A percentile compares a stretch with the other conserved stretches of the same genome.
phyloP scores from a whole-genome alignment of 2,797 vertebrate genomes.

The Epinephelus malabaricus region DNA sequence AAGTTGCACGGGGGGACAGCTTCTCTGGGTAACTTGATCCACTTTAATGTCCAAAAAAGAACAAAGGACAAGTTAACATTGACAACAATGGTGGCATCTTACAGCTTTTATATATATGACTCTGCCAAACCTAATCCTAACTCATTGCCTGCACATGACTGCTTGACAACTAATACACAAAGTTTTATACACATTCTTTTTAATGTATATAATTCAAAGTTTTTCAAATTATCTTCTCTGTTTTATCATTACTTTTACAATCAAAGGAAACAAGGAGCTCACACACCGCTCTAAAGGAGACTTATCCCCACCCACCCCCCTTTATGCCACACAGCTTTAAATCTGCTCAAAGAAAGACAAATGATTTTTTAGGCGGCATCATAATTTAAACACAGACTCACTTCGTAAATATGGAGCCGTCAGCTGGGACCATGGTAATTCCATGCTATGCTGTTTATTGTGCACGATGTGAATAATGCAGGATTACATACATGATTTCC shows the following conservation, averaged over 20 bases:
- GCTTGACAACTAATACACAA: neutral
- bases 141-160: too few species aligned
- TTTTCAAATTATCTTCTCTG: conserved; percentile 10
- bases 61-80: too few species aligned
- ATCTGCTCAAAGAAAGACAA: conserved; percentile 59
- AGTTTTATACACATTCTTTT: neutral
- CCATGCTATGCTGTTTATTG: conserved; percentile 53
- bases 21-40: too few species aligned
- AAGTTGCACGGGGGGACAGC: too few species aligned
- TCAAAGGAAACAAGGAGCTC: conserved; percentile 22
- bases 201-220: neutral
- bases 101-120: too few species aligned
- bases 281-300: neutral
- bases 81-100: too few species aligned
- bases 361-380: conserved; percentile 38
- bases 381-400: conserved; percentile 54
- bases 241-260: conserved; percentile 12
- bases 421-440: conserved; percentile 52
- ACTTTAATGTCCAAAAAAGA: too few species aligned
- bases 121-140: too few species aligned
- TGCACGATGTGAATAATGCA: conserved; percentile 67
- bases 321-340: conserved; percentile 46
- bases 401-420: conserved; percentile 56
- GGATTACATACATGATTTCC: conserved; percentile 60
- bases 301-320: conserved; percentile 16